A percentile compares a stretch with the other conserved stretches of the same genome.
Conservation (phyloP, 2,797 vertebrate genomes). For the Mallotus villosus region DNA sequence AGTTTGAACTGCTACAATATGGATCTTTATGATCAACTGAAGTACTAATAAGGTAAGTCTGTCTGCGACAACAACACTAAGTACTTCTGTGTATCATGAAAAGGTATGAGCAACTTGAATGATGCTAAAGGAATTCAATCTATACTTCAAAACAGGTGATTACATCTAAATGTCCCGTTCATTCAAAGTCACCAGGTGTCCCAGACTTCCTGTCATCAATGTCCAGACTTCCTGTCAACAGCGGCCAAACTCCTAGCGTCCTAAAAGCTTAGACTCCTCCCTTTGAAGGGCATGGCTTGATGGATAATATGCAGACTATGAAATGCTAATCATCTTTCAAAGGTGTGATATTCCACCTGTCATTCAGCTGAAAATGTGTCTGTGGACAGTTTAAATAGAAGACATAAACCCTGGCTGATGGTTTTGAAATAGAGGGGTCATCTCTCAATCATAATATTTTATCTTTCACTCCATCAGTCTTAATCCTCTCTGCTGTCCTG, state of each 20-base stretch:
- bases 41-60: constrained; percentile 24
- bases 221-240: constrained; percentile 1
- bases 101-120: not conserved
- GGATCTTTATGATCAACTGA: not conserved
- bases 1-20: constrained; percentile 48
- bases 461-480: too few relatives aligned
- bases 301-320: constrained; percentile 22
- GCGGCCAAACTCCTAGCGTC: not conserved
- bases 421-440: too few relatives aligned
- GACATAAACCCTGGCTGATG: constrained; percentile 13
- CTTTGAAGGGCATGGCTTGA: constrained; percentile 4
- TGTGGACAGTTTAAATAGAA: constrained; percentile 29
- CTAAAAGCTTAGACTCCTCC: not conserved
- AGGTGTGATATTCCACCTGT: constrained; percentile 13
- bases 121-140: not conserved
- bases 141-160: not conserved
- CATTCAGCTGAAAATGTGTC: constrained; percentile 23
- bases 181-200: not conserved
- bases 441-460: too few relatives aligned
- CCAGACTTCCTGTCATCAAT: not conserved
- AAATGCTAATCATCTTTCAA: constrained; percentile 25
- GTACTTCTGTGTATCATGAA: not conserved
- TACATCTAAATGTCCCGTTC: not conserved
- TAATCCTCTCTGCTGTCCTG: too few relatives aligned
- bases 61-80: not conserved